phyloP scores from a whole-genome alignment of 2,113 vertebrate genomes.

The Hemichromis elongatus region DNA sequence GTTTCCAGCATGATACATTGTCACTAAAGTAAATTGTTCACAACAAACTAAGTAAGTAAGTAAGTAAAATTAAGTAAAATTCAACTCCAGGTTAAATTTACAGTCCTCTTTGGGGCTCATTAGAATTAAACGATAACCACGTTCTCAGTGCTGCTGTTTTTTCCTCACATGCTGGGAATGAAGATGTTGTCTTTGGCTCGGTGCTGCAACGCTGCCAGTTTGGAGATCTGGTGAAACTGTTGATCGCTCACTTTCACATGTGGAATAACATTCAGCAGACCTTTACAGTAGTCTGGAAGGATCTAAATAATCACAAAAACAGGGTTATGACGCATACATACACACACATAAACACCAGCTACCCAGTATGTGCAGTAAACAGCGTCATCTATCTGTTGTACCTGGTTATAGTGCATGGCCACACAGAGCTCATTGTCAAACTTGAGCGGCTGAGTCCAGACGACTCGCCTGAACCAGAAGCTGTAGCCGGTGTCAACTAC shows the following conservation, averaged over 20 bases:
- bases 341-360: neutral
- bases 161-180: conserved; percentile 79
- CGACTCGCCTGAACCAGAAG: conserved; percentile 91
- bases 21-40: neutral
- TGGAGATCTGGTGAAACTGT: conserved; percentile 86
- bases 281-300: conserved; percentile 92
- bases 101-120: neutral
- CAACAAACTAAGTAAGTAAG: neutral
- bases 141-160: conserved; percentile 2
- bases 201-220: conserved; percentile 90
- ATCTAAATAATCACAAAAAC: conserved; percentile 65
- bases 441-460: conserved; percentile 89
- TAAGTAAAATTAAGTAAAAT: neutral
- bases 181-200: conserved; percentile 82
- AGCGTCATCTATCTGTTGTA: conserved; percentile 14
- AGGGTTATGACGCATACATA: neutral
- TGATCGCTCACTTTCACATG: conserved; percentile 79
- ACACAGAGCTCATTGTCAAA: conserved; percentile 93
- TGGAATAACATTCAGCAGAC: conserved; percentile 81
- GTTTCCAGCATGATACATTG: neutral
- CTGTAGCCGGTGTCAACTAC: conserved; percentile 77
- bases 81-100: neutral
- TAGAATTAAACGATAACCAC: neutral
- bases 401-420: conserved; percentile 93
- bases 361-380: neutral